These are phyloP conservation scores for Pachyuromys duprasi DNA, from an alignment of 2,797 vertebrate genomes.

Conservation along the genomic window DNA sequence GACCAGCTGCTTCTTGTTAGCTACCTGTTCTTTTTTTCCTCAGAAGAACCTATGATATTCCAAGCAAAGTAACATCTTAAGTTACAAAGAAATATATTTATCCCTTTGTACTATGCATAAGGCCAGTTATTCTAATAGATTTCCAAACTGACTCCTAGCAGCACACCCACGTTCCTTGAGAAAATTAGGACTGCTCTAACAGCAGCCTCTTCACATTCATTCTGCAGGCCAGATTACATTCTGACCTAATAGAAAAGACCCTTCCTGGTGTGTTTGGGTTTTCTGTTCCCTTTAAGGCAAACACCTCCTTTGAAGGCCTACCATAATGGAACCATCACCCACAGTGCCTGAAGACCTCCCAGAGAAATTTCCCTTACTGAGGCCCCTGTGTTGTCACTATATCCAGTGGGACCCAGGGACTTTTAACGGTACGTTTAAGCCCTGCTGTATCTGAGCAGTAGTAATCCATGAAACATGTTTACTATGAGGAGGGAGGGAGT, in stretches of 20 bases:
- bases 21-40: neutral
- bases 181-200: neutral
- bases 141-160: neutral
- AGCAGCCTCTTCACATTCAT: neutral
- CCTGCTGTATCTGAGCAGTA: neutral
- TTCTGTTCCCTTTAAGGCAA: neutral
- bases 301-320: neutral
- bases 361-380: neutral
- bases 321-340: neutral
- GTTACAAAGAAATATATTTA: constrained; percentile 1
- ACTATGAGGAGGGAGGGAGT: neutral
- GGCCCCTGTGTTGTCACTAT: neutral
- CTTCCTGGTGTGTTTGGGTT: neutral
- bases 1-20: neutral
- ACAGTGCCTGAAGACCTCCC: neutral
- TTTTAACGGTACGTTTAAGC: neutral
- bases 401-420: neutral
- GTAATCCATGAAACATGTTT: neutral
- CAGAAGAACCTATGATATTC: neutral
- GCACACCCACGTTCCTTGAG: neutral
- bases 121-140: neutral
- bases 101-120: neutral
- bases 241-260: neutral
- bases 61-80: constrained; percentile 5
- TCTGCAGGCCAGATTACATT: neutral